Percentiles rank a stretch among this genome's conserved stretches.
phyloP scores from a whole-genome alignment of 1,140 invertebrate species.

The Diachasmimorpha longicaudata region DNA sequence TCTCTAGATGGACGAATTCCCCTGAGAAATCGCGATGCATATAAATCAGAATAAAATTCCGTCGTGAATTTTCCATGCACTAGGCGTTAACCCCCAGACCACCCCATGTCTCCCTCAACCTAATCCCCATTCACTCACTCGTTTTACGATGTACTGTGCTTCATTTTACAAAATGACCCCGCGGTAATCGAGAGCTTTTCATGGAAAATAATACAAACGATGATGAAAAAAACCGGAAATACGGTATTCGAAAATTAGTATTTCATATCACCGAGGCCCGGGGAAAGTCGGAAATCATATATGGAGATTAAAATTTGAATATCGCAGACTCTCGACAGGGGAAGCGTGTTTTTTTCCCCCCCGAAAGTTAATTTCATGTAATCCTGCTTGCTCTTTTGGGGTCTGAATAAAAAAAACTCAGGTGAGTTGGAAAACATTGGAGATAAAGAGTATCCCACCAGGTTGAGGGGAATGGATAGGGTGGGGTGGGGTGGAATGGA shows the following conservation, averaged over 20 bases:
- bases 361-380: neutral
- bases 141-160: neutral
- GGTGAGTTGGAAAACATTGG: neutral
- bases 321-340: neutral
- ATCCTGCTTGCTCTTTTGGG: neutral
- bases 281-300: neutral
- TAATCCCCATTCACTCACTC: neutral
- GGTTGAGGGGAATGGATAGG: neutral
- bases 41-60: constrained; percentile 61
- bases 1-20: neutral
- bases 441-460: neutral
- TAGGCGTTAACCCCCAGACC: constrained; percentile 34
- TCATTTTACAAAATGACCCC: neutral
- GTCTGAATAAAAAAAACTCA: neutral
- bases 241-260: neutral
- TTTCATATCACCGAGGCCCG: neutral
- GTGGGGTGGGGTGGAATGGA: too few species aligned
- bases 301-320: neutral
- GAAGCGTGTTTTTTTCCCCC: neutral
- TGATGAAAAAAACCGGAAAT: neutral
- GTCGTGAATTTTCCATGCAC: constrained; percentile 49
- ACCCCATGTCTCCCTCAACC: constrained; percentile 5
- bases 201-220: neutral
- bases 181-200: neutral
- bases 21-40: constrained; percentile 43